Evolutionary conservation across 1,140 invertebrate species (phyloP).

Genomic region (Nephila pilipes): DNA sequence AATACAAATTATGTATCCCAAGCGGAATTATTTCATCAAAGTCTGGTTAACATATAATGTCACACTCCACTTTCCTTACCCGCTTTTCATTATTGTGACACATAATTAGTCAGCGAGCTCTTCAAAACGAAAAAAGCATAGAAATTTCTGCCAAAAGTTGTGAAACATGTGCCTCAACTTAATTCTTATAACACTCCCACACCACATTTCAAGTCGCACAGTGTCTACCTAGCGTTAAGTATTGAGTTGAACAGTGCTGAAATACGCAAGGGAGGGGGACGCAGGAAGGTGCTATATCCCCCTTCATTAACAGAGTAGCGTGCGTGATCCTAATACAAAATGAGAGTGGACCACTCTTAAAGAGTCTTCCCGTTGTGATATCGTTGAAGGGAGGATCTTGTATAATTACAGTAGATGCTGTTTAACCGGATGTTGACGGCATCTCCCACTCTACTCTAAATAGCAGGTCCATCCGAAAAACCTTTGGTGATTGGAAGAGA

Average conservation of each 20-base stretch:
- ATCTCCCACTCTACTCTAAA: constrained; percentile 47
- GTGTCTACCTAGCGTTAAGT: constrained; percentile 1
- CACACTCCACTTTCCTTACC: neutral
- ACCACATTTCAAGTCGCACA: neutral
- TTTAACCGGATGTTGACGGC: constrained; percentile 67
- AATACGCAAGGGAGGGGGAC: neutral
- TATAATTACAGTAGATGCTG: constrained; percentile 56
- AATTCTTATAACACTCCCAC: neutral
- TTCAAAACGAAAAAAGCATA: neutral
- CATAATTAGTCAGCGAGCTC: neutral
- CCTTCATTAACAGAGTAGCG: constrained; percentile 37
- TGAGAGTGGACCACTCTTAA: neutral
- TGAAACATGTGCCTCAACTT: neutral
- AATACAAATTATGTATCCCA: too few relatives aligned
- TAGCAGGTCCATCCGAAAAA: neutral
- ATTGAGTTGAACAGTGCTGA: constrained; percentile 8
- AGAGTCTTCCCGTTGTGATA: constrained; percentile 3
- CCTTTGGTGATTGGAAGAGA: constrained; percentile 9
- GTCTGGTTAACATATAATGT: too few relatives aligned
- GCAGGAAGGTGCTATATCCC: constrained; percentile 41
- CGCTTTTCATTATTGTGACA: neutral
- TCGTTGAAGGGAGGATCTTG: constrained; percentile 25
- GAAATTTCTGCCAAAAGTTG: neutral
- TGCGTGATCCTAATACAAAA: constrained; percentile 33
- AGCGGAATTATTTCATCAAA: too few relatives aligned